Evolutionary conservation across 2,113 vertebrate genomes (phyloP), one percentile per base, ranked within the genome.

Genomic region (Upupa epops): DNA sequence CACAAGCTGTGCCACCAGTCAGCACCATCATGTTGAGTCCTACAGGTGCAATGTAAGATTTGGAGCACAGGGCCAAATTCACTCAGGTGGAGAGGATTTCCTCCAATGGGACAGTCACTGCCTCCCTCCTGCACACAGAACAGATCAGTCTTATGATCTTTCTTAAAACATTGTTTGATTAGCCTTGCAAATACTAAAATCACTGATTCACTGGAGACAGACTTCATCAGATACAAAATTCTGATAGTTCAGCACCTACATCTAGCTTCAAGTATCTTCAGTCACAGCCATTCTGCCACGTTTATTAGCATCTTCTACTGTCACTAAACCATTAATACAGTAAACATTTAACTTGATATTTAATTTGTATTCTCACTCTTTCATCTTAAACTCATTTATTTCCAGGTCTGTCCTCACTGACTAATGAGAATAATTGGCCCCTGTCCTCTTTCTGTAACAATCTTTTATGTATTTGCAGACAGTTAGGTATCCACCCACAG

Each of bases 341-440:
- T 90, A 96, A 94, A 91, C 78, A 89, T 91, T 94, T 93, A 89
- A 93, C 93, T 82, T 90, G 9, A 87, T 85, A 36, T 87, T 91
- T 87, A 89, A 92, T 89, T 64, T 69, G 46, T 63, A 94, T 93
- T 89, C 46, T 90, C 34, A 79, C 59, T 89, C 74, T 55, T 87
- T 95, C 86, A 79, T 92, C 83, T 93, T 88, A 87, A 85, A 90
- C 45, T 92, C 52, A 79, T 94, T 92, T 93, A 88, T 91, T 93
- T 92, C 59, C 84, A 74, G 63, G 94, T 96, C 59, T 84, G 58
- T 91, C 90, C 88, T 91, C 11, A 2, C 69, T 95, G 93, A 96
- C 92, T 93, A 90, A 95, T 83, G 88, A 88, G 87, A 93, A 95
- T 96, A 96, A 96, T 93, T 96, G 71, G 68, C 73, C 89, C 91